phyloP scores from a whole-genome alignment of 1,140 invertebrate genomes.

The Battus philenor region DNA sequence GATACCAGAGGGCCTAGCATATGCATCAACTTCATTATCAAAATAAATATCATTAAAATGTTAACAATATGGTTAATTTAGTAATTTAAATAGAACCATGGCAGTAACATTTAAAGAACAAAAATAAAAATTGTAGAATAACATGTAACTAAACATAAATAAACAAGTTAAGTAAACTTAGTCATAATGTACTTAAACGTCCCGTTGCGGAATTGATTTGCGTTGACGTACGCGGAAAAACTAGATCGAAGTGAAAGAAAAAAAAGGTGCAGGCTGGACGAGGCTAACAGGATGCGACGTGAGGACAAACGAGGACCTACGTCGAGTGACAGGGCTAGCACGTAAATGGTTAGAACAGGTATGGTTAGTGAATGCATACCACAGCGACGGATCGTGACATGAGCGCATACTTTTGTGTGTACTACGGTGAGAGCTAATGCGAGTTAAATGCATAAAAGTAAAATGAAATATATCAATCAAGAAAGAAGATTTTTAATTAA shows the following conservation, averaged over 20 bases:
- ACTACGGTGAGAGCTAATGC: conserved; percentile 6
- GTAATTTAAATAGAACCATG: no score
- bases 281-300: conserved; percentile 43
- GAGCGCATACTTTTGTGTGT: conserved; percentile 21
- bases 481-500: no score
- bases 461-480: no score
- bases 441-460: conserved; percentile 1
- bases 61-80: no score
- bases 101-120: no score
- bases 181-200: conserved; percentile 16
- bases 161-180: no score
- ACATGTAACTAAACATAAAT: no score
- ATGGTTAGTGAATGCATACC: conserved; percentile 21
- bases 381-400: conserved; percentile 18
- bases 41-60: no score
- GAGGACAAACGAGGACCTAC: conserved; percentile 30
- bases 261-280: conserved; percentile 25
- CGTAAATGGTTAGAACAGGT: conserved; percentile 25
- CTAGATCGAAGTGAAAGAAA: conserved; percentile 29
- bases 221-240: conserved; percentile 28
- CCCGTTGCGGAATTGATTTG: conserved; percentile 24
- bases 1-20: no score
- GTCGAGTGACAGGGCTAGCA: conserved; percentile 6
- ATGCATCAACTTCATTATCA: no score
- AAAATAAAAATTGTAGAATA: no score